phyloP scores from a whole-genome alignment of 2,113 vertebrate genomes.

The Myiagra hebetior region DNA sequence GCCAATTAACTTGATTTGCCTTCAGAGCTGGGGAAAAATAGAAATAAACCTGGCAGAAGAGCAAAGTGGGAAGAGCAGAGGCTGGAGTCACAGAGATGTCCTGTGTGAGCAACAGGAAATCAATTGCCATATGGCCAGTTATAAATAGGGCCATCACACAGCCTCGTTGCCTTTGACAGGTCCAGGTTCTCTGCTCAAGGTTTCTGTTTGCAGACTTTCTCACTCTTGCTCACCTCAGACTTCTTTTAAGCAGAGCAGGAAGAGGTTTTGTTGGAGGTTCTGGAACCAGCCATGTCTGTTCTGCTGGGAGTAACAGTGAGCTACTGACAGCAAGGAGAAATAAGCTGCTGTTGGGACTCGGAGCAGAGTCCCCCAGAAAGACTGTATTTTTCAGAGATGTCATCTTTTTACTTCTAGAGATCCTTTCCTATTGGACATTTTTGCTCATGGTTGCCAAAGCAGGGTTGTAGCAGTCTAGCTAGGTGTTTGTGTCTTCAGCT shows the following conservation, averaged over 20 bases:
- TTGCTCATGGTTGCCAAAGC: background rate
- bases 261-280: background rate
- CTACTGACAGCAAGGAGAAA: background rate
- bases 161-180: background rate
- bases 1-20: constrained; percentile 40
- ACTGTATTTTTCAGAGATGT: background rate
- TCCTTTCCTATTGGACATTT: background rate
- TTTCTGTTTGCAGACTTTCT: background rate
- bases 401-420: background rate
- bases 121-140: constrained; percentile 53
- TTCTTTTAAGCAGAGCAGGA: background rate
- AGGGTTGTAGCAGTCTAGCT: background rate
- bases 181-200: background rate
- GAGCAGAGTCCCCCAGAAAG: background rate
- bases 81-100: background rate
- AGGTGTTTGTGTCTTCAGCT: background rate
- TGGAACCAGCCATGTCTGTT: rapidly evolving
- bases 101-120: constrained; percentile 48
- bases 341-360: background rate
- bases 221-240: background rate
- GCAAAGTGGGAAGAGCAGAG: background rate
- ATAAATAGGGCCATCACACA: constrained; percentile 36
- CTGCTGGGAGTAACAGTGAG: background rate
- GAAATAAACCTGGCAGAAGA: constrained; percentile 58
- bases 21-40: constrained; percentile 23